phyloP scores from a whole-genome alignment of 1,140 invertebrate genomes.

The Drosophila guanche region DNA sequence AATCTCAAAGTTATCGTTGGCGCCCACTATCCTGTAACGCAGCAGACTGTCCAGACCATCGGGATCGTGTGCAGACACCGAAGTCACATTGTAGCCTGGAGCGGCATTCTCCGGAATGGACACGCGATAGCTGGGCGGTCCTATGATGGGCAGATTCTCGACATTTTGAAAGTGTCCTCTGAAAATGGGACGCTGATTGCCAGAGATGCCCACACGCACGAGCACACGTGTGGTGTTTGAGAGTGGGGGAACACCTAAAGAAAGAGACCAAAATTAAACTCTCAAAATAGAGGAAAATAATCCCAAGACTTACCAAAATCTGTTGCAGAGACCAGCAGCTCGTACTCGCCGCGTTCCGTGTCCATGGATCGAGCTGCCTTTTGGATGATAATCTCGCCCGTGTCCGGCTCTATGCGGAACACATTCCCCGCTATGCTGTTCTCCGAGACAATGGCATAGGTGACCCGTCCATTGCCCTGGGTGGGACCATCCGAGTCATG shows the following conservation, averaged over 20 bases:
- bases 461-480: slow-evolving; percentile 88
- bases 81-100: slow-evolving; percentile 88
- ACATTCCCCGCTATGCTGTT: slow-evolving; percentile 87
- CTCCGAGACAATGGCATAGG: slow-evolving; percentile 88
- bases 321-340: slow-evolving; percentile 88
- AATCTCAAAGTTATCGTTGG: slow-evolving; percentile 92
- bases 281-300: neutral
- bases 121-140: slow-evolving; percentile 88
- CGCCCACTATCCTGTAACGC: slow-evolving; percentile 90
- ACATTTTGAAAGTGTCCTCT: slow-evolving; percentile 88
- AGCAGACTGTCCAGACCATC: slow-evolving; percentile 89
- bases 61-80: slow-evolving; percentile 89
- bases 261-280: neutral
- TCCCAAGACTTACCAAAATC: slow-evolving; percentile 85
- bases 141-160: slow-evolving; percentile 84
- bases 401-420: slow-evolving; percentile 87
- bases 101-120: slow-evolving; percentile 89
- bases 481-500: slow-evolving; percentile 88
- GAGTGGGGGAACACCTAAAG: slow-evolving; percentile 85
- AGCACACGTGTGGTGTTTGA: slow-evolving; percentile 87
- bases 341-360: slow-evolving; percentile 89
- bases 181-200: slow-evolving; percentile 91
- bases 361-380: slow-evolving; percentile 88
- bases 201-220: slow-evolving; percentile 89
- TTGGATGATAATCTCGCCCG: slow-evolving; percentile 88